These are phyloP conservation scores for Orius insidiosus DNA, from an alignment of 1,140 invertebrate species.

Conservation along the genomic window DNA sequence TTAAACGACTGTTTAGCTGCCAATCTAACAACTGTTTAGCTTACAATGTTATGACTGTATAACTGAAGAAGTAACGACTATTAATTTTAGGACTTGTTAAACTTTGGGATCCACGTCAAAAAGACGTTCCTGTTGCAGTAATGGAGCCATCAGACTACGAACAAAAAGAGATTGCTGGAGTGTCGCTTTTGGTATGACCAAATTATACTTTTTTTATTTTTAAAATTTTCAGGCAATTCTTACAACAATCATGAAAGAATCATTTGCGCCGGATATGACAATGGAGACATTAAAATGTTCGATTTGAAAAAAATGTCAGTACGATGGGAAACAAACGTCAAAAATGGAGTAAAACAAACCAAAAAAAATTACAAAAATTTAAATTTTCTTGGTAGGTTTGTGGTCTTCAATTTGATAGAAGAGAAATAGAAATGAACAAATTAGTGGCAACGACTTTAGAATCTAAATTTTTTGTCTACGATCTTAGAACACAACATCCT, in stretches of 20 bases:
- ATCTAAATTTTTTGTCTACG: constrained; percentile 78
- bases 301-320: constrained; percentile 72
- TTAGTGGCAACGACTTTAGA: constrained; percentile 83
- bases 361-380: background rate
- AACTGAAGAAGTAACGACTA: too few species aligned
- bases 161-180: constrained; percentile 69
- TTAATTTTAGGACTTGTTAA: constrained; percentile 56
- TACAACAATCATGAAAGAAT: constrained; percentile 70
- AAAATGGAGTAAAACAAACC: constrained; percentile 52
- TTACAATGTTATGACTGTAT: too few species aligned
- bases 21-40: too few species aligned
- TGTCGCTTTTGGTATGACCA: constrained; percentile 53
- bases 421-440: constrained; percentile 92
- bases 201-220: background rate
- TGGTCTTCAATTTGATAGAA: constrained; percentile 77
- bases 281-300: constrained; percentile 91
- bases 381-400: constrained; percentile 44
- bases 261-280: constrained; percentile 84
- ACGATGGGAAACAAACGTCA: constrained; percentile 80
- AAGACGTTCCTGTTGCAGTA: constrained; percentile 68
- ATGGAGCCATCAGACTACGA: constrained; percentile 57
- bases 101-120: constrained; percentile 88
- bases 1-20: too few species aligned
- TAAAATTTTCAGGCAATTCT: constrained; percentile 42
- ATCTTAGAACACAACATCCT: constrained; percentile 72